A percentile compares a stretch with the other conserved stretches of the same genome.
Conservation (phyloP, 2,888 invertebrate species). For the Zaprionus obscuricornis region DNA sequence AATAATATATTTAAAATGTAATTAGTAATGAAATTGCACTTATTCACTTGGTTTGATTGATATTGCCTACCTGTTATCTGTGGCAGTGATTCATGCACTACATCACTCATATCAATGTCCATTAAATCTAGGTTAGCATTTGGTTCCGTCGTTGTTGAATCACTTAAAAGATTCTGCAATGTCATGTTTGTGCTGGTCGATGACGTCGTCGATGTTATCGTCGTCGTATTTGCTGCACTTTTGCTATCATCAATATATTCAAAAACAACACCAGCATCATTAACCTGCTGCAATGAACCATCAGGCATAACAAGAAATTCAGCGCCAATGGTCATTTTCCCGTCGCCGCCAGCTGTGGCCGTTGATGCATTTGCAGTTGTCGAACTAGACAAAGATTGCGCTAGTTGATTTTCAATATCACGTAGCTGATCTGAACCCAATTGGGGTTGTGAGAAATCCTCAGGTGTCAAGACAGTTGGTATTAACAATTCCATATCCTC, state of each 20-base stretch:
- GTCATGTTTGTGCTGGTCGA: constrained; percentile 23
- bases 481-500: constrained; percentile 68
- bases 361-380: not conserved
- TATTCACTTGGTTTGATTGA: too few relatives aligned
- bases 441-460: constrained; percentile 53
- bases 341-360: constrained; percentile 3
- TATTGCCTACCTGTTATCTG: constrained; percentile 45
- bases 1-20: too few relatives aligned
- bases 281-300: constrained; percentile 74
- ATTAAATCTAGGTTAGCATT: constrained; percentile 38
- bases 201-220: not conserved
- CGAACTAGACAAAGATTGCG: constrained; percentile 1
- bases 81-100: constrained; percentile 57
- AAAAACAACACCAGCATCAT: constrained; percentile 72
- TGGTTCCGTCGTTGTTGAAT: constrained; percentile 22
- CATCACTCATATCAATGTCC: constrained; percentile 65
- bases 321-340: constrained; percentile 68
- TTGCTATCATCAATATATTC: constrained; percentile 75
- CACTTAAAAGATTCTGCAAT: constrained; percentile 46
- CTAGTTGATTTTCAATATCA: constrained; percentile 57
- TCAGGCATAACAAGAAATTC: constrained; percentile 78
- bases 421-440: constrained; percentile 47
- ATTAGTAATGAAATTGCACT: too few relatives aligned
- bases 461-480: constrained; percentile 63
- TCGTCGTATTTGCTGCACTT: not conserved